Evolutionary conservation across 2,113 vertebrate species (phyloP).

Genomic region (Pedetes capensis): DNA sequence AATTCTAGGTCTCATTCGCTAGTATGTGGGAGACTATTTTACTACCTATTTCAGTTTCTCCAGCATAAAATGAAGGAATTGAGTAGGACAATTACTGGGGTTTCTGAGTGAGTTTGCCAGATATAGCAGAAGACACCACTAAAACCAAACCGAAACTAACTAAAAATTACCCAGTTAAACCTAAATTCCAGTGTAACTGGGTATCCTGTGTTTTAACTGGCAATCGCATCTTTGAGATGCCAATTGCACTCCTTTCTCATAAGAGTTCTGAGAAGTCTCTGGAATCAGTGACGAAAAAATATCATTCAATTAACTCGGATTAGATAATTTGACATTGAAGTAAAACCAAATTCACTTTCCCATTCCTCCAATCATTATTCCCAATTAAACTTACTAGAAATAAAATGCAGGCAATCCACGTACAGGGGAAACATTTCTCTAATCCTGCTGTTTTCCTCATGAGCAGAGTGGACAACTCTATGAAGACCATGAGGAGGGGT

Average conservation of each 20-base stretch:
- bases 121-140: background rate
- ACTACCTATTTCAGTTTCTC: background rate
- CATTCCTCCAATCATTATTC: background rate
- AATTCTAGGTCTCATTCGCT: background rate
- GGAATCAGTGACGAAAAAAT: background rate
- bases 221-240: background rate
- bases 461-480: background rate
- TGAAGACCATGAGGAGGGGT: background rate
- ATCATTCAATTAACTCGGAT: background rate
- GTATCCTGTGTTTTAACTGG: background rate
- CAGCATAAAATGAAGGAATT: background rate
- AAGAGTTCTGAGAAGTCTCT: background rate
- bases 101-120: background rate
- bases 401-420: background rate
- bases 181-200: background rate
- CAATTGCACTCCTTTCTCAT: background rate
- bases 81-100: background rate
- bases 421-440: background rate
- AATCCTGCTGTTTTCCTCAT: accelerated
- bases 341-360: background rate
- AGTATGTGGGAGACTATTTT: background rate
- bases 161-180: background rate
- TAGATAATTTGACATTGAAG: slow-evolving; percentile 20
- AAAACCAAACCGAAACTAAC: background rate
- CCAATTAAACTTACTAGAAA: background rate